These are phyloP conservation scores for Molanna angustata DNA, from an alignment of 2,888 invertebrate species.

Conservation along the genomic window DNA sequence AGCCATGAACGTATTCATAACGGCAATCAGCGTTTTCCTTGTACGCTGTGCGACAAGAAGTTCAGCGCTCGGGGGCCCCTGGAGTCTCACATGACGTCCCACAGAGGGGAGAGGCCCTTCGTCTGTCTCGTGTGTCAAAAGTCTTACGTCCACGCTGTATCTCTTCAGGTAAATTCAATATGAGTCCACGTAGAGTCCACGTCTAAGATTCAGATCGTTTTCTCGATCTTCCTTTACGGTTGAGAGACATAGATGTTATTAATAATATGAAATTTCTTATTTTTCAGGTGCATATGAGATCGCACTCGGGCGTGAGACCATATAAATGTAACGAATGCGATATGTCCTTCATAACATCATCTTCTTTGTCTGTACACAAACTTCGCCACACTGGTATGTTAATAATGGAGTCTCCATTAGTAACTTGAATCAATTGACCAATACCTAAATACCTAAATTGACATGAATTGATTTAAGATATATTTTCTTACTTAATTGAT, in stretches of 20 bases:
- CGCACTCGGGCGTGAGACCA: slow-evolving; percentile 26
- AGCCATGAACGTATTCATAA: slow-evolving; percentile 41
- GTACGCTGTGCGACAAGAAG: slow-evolving; percentile 20
- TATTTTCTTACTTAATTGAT: too few species aligned
- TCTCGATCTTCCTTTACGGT: too few species aligned
- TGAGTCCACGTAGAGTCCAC: too few species aligned
- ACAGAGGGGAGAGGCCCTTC: slow-evolving; percentile 24
- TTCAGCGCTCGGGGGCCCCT: slow-evolving; percentile 22
- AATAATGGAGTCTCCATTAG: too few species aligned
- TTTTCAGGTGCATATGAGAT: slow-evolving; percentile 27
- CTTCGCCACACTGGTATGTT: slow-evolving; percentile 26
- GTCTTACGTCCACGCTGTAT: slow-evolving; percentile 23
- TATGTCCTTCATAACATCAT: slow-evolving; percentile 23
- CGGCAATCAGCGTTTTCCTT: slow-evolving; percentile 33
- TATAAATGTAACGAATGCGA: slow-evolving; percentile 22
- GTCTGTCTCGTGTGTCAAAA: slow-evolving; percentile 20
- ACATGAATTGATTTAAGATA: too few species aligned
- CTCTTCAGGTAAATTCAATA: slow-evolving; percentile 18
- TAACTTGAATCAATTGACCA: too few species aligned
- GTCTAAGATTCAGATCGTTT: too few species aligned
- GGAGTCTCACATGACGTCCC: slow-evolving; percentile 19
- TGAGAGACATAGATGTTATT: too few species aligned
- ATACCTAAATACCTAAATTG: too few species aligned
- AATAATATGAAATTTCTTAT: too few species aligned
- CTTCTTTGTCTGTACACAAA: slow-evolving; percentile 22